Evolutionary conservation across 2,113 vertebrate species (phyloP), one percentile per base, ranked within the genome.

Genomic region (Chaetodon auriga): DNA sequence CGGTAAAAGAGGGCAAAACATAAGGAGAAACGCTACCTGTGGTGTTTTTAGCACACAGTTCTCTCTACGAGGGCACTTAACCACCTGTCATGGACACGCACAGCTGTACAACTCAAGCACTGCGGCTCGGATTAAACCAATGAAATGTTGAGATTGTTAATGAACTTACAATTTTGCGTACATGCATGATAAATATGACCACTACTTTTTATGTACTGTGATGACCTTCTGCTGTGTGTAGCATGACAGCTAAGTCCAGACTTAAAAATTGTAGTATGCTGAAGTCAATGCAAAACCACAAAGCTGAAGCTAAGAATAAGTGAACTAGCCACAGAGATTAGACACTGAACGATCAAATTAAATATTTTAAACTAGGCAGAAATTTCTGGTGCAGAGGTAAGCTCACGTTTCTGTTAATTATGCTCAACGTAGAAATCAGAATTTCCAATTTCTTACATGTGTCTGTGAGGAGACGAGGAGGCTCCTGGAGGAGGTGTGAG

Each of bases 21-120:
- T 57, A 57, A 65, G 61, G 45, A 45, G 53, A 66, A 78, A 58
- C 1, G 7, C n/a, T 25, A 60, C 61, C 54, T 35, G 54, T 68
- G 61, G 36, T 78, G 21, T 49, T 83, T 55, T 35, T 60, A 57
- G 53, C 48, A 9, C 38, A 30, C 38, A 12, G 51, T 23, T 62
- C 21, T 68, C 60, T 68, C 45, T 62, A 19, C 1, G 10, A 45
- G 54, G 60, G 41, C 68, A 60, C 66, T 53, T 46, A 36, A 79
- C 53, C 75, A 54, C 74, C 68, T 73, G 74, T 30, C 30, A 49
- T 6, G 43, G 35, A 25, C 30, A 6, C 7, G 0, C 41, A 58
- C 49, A 70, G 43, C 63, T 61, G 63, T 51, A 41, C 38, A 48
- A 19, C 9, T 65, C 4, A 21, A 68, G n/a, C 61, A 19, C 5